Evolutionary conservation across 2,797 vertebrate genomes (phyloP), one percentile per base, ranked within the genome.

Genomic region (Ambastaia sidthimunki): DNA sequence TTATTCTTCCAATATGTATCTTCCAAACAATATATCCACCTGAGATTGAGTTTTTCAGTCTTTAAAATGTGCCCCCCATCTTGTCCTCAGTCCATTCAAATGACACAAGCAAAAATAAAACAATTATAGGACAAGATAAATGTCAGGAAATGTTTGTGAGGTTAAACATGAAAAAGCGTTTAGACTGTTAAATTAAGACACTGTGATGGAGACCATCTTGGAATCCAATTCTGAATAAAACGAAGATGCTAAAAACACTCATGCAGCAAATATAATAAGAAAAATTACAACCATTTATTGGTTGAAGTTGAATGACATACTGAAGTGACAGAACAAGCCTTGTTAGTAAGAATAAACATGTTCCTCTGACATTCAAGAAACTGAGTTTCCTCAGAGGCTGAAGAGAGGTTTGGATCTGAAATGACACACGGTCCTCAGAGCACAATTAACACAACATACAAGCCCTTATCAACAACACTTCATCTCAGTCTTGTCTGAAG

Each of bases 381-480:
- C 16, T 0, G 0, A 31, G 31, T 70, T 60, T 63, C 13, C n/a
- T 63, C 16, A 48, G 71, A 71, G 15, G 55, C 59, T 57, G 15
- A 23, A 31, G 57, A 34, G 52, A 65, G 78, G 25, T 72, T 80
- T 81, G 79, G 73, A 66, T 59, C 19, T 71, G 48, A 66, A 65
- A 65, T 31, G 31, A 23, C 52, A 55, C 47, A 2, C 60, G 10
- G 57, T 60, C 18, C 31, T 74, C 41, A 62, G 54, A 12, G 23
- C 37, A 62, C 15, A 67, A 67, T 55, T 7, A 11, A 37, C 18
- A 31, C 21, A 25, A 55, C 9, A 41, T n/a, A n/a, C 48, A 19
- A 55, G 34, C 63, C 47, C 10, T 68, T 47, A 44, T 9, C 21
- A 57, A 68, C 28, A 11, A 28, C 13, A 18, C 21, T 15, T 47